phyloP scores from a whole-genome alignment of 2,797 vertebrate genomes.

The Microtus agrestis region DNA sequence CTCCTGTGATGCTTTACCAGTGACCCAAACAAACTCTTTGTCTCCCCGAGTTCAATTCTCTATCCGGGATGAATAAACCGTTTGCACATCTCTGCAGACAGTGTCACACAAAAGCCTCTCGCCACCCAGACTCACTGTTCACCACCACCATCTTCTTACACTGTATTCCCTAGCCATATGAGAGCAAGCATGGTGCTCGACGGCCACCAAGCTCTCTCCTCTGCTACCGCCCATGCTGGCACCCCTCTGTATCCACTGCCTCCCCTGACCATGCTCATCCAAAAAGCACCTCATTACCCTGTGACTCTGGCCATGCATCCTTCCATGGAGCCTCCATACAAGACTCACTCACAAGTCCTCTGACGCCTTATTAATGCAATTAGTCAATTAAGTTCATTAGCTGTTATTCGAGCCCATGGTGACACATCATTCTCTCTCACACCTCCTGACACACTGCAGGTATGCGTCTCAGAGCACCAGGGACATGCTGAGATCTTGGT shows the following conservation, averaged over 20 bases:
- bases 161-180: not conserved
- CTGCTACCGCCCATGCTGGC: not conserved
- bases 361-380: conserved; percentile 10
- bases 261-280: not conserved
- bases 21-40: not conserved
- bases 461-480: not conserved
- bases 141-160: not conserved
- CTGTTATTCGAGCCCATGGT: not conserved
- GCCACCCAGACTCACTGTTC: not conserved
- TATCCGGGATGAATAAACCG: not conserved
- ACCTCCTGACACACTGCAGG: not conserved
- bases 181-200: not conserved
- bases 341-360: not conserved
- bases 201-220: not conserved
- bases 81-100: not conserved
- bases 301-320: not conserved
- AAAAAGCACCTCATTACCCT: not conserved
- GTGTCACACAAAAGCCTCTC: not conserved
- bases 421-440: not conserved
- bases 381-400: not conserved
- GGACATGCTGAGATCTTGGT: not conserved
- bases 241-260: not conserved
- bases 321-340: not conserved
- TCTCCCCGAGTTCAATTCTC: not conserved
- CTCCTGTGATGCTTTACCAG: not conserved